Conservation (phyloP, 2,888 invertebrate species). For the Athalia cordata region DNA sequence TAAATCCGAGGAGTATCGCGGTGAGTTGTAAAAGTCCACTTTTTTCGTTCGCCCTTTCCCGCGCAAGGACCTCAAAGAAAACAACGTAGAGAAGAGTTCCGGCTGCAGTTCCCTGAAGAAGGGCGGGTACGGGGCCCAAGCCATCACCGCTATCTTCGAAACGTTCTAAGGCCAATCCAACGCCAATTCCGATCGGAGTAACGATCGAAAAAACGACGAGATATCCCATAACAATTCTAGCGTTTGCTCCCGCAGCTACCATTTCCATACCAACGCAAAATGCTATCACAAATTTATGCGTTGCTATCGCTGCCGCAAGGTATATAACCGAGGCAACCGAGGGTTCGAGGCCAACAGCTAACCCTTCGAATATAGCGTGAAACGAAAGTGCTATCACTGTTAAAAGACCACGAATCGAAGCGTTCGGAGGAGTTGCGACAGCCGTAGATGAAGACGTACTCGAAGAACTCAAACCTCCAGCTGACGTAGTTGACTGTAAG, state of each 20-base stretch:
- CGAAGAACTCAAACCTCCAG: constrained; percentile 13
- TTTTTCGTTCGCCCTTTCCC: constrained; percentile 79
- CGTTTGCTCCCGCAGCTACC: constrained; percentile 73
- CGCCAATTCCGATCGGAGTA: constrained; percentile 81
- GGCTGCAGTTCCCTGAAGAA: constrained; percentile 84
- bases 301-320: constrained; percentile 80
- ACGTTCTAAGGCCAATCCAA: constrained; percentile 76
- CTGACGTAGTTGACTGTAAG: background rate
- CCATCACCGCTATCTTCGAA: constrained; percentile 72
- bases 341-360: constrained; percentile 81
- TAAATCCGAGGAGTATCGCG: constrained; percentile 77
- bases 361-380: constrained; percentile 82
- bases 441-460: background rate
- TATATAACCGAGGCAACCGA: constrained; percentile 75
- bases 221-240: constrained; percentile 77
- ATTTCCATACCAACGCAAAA: constrained; percentile 82
- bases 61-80: constrained; percentile 87
- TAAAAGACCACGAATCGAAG: constrained; percentile 76
- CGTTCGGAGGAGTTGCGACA: constrained; percentile 63
- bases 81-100: constrained; percentile 88
- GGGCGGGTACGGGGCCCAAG: constrained; percentile 74
- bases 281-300: constrained; percentile 81
- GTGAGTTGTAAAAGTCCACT: constrained; percentile 77
- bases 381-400: constrained; percentile 81
- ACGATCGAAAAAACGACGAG: constrained; percentile 80